Base-by-base conservation (phyloP, 2,113 vertebrate genomes). In the Stictonetta naevosa region DNA sequence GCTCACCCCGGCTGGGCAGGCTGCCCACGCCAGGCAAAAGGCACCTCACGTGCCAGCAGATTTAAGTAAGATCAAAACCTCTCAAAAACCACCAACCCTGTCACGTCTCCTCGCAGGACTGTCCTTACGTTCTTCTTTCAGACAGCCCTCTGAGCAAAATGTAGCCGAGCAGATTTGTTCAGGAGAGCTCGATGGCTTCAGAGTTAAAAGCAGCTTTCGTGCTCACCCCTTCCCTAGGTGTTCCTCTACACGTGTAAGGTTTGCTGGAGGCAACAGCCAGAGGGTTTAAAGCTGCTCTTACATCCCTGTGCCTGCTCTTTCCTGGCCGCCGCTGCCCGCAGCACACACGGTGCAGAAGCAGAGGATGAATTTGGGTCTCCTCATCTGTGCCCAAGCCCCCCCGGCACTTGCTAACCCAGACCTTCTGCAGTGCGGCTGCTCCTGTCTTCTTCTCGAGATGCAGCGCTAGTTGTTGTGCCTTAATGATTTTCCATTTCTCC, bases 41-140 rank as follows among this genome's bases (percentile, higher is more conserved):
- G 76, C 63, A 56, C n/a, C 62, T 87, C 74, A 62, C 76, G 64
- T 85, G 90, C 68, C 40, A 67, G 31, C 52, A 94, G 87, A 84
- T 40, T 80, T 83, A 91, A 92, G 3, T 44, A 87, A 74, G 55
- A 92, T 44, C 33, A 87, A 92, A 88, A 83, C 34, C 75, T 53
- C 46, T 69, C 71, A 82, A 77, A 92, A 92, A 10, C 58, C 20
- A 52, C 29, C 67, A 79, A 38, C 77, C 4, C 1, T 60, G 71
- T 85, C 87, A 94, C 64, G 60, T 71, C 52, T 86, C 34, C 56
- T 40, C 33, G 67, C 59, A 90, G 92, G 91, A 89, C 42, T 40
- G 18, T 67, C 80, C 94, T 90, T 91, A 91, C 25, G n/a, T 44
- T 78, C 66, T 50, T 68, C 74, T 95, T 92, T 79, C 77, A 46